These are phyloP conservation scores for Ochotona curzoniae DNA, from an alignment of 2,113 vertebrate species.

Conservation along the genomic window DNA sequence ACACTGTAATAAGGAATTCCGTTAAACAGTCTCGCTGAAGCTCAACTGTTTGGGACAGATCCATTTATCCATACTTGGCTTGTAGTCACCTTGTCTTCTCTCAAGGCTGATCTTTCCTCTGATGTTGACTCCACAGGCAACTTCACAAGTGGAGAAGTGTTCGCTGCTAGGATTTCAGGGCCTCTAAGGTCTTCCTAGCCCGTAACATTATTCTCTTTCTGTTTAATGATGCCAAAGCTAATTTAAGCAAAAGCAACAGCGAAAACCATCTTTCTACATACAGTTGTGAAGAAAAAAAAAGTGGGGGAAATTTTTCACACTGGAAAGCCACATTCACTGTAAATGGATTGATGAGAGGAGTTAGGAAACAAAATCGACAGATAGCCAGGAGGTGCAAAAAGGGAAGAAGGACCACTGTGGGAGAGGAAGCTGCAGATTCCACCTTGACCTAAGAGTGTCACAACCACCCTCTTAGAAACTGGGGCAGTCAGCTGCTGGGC, in stretches of 20 bases:
- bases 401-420: neutral
- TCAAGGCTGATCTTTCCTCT: neutral
- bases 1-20: neutral
- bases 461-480: neutral
- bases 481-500: neutral
- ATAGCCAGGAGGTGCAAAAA: neutral
- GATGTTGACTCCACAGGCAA: neutral
- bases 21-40: neutral
- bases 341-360: neutral
- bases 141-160: neutral
- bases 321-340: constrained; percentile 4
- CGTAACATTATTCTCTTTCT: neutral
- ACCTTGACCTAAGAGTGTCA: neutral
- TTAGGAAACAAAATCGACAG: neutral
- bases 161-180: neutral
- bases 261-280: neutral
- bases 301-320: neutral
- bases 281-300: constrained; percentile 15
- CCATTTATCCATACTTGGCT: neutral
- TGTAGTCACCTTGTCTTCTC: neutral
- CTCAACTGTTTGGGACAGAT: neutral
- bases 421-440: neutral
- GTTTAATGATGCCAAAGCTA: neutral
- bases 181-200: constrained; percentile 7
- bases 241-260: constrained; percentile 13